Conservation (phyloP, 2,888 invertebrate species). For the Ctenicera cuprea region DNA sequence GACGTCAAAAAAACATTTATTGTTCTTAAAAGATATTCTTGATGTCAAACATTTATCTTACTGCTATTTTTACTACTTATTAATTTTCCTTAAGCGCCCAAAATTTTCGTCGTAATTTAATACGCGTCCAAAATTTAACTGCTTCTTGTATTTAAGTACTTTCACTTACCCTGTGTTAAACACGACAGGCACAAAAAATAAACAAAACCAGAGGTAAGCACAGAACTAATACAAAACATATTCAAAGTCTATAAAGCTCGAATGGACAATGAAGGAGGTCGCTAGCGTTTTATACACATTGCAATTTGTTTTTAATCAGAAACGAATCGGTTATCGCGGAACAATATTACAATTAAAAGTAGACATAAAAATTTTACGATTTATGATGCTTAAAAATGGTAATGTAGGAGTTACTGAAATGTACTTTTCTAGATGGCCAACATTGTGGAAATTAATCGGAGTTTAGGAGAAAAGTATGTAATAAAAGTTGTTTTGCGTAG, state of each 20-base stretch:
- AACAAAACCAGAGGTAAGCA: conserved; percentile 14
- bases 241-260: conserved; percentile 23
- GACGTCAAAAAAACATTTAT: too few relatives aligned
- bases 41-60: too few relatives aligned
- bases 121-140: too few relatives aligned
- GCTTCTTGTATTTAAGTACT: background rate
- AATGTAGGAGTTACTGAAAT: background rate
- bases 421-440: background rate
- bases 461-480: too few relatives aligned
- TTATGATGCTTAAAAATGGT: conserved; percentile 31
- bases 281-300: conserved; percentile 38
- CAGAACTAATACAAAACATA: conserved; percentile 20
- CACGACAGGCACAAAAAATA: background rate
- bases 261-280: conserved; percentile 29
- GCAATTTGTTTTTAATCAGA: conserved; percentile 43
- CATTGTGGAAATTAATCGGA: too few relatives aligned
- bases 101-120: too few relatives aligned
- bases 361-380: conserved; percentile 37
- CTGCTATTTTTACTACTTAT: too few relatives aligned
- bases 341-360: conserved; percentile 46
- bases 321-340: conserved; percentile 36
- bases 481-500: too few relatives aligned
- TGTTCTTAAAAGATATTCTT: too few relatives aligned
- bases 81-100: too few relatives aligned
- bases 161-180: conserved; percentile 21